Evolutionary conservation across 1,140 invertebrate genomes (phyloP).

Genomic region (Drosophila paulistorum): DNA sequence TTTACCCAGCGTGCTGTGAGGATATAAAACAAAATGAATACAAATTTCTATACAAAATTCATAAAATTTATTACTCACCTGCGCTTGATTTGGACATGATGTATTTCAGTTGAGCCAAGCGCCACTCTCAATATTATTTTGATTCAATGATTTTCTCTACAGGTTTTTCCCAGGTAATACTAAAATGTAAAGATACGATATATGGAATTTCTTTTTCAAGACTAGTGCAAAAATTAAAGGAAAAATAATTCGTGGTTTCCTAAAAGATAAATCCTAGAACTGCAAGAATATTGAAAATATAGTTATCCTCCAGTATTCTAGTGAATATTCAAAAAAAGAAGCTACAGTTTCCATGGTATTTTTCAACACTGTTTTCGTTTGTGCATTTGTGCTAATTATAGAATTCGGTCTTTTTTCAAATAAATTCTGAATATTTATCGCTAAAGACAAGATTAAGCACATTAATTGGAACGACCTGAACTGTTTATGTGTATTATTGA

Average conservation of each 20-base stretch:
- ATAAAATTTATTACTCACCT: constrained; percentile 34
- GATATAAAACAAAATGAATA: neutral
- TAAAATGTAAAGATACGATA: neutral
- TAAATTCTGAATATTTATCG: neutral
- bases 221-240: too few relatives aligned
- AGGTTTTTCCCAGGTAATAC: constrained; percentile 26
- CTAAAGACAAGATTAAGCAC: neutral
- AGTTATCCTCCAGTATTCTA: too few relatives aligned
- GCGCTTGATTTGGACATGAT: constrained; percentile 68
- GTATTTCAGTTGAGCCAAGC: neutral
- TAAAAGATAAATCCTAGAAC: too few relatives aligned
- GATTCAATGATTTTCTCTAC: constrained; percentile 22
- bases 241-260: too few relatives aligned
- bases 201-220: too few relatives aligned
- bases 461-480: neutral
- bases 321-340: neutral
- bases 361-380: neutral
- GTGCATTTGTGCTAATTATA: neutral
- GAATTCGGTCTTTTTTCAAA: neutral
- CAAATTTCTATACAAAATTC: neutral
- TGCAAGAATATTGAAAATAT: too few relatives aligned
- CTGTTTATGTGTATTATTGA: neutral
- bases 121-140: constrained; percentile 6
- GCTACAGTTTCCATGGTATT: neutral
- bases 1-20: constrained; percentile 86